Base-by-base conservation (phyloP, 2,113 vertebrate species). In the Ceyx melanurus region DNA sequence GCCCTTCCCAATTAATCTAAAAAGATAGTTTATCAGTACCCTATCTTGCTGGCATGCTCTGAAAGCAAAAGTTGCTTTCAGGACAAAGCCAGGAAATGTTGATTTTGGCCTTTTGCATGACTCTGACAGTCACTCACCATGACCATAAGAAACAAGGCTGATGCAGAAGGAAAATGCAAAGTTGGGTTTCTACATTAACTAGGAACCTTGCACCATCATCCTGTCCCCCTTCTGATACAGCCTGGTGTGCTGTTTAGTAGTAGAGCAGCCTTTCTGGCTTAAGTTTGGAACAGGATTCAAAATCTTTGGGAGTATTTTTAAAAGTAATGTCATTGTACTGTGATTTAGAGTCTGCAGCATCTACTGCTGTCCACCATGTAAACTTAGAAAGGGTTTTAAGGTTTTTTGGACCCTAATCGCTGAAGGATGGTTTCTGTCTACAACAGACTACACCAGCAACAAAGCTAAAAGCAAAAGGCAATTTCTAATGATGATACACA, bases 381-480 rank as follows among this genome's bases (percentile, higher is more conserved):
- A 72, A 73, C 5, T 18, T 48, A 22, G 77, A 43, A 35, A 61
- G 25, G 23, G n/a, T 62, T 81, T 66, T 76, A 56, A 57, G 53
- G 28, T 1, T 6, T 25, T 1, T 5, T 19, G 48, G 48, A 89
- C n/a, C 31, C 67, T 80, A 15, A 53, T 53, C 73, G 53, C 29
- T 45, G 57, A 91, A 31, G 42, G 65, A 57, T 88, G 45, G 70
- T 43, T 95, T 84, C 12, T 84, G 66, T 64, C 80, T 86, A 11
- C 50, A 86, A 46, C 42, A 93, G 50, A 31, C 45, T 68, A 11
- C 17, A 89, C n/a, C 87, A 68, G 50, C 84, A 90, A 67, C 66
- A 92, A 57, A 68, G 77, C 80, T 93, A 33, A 93, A 82, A 92
- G 83, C 65, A 93, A 45, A 84, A 90, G 86, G 58, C 83, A 82